Evolutionary conservation across 2,888 invertebrate genomes (phyloP), one percentile per base, ranked within the genome.

Genomic region (Resseliella maxima): DNA sequence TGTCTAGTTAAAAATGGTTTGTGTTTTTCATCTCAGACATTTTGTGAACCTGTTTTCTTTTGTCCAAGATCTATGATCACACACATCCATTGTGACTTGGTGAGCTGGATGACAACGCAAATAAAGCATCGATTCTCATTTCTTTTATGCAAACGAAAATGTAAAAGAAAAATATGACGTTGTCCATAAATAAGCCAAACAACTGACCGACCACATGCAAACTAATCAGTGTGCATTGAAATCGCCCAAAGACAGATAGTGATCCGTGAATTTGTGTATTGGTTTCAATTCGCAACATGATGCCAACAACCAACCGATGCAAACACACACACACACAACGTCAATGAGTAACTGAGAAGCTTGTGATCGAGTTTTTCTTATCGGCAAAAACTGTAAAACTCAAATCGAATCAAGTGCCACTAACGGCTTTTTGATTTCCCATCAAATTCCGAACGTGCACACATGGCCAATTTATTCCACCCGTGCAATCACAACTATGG

Each of bases 201-300:
- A 36, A 81, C n/a, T n/a, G n/a, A n/a, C n/a, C 38, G 83, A 83
- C 83, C 83, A 83, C 83, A 83, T 83, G 83, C 83, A 38, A 81
- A 38, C 83, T 83, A 83, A 83, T 83, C 83, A 38, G 38, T 72
- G 15, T 72, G 31, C 31, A 72, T 72, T 72, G 72, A 38, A 38
- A 38, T 83, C 83, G 83, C 83, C 83, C 83, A 83, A 8, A 83
- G 83, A 83, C 81, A 81, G 35, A 81, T 81, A 18, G 36, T 81
- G 81, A 81, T 81, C 35, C 81, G 81, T 3, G 81, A 81, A 83
- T 8, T n/a, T 36, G 83, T 38, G 83, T n/a, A 83, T 83, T 38
- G 38, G 83, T 83, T 83, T 38, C 38, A 38, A 83, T 83, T 83
- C 38, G 8, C 83, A 38, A 83, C 83, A 83, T 83, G 83, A 36